Base-by-base conservation (phyloP, 1,140 invertebrate species). In the Nebria ingens region DNA sequence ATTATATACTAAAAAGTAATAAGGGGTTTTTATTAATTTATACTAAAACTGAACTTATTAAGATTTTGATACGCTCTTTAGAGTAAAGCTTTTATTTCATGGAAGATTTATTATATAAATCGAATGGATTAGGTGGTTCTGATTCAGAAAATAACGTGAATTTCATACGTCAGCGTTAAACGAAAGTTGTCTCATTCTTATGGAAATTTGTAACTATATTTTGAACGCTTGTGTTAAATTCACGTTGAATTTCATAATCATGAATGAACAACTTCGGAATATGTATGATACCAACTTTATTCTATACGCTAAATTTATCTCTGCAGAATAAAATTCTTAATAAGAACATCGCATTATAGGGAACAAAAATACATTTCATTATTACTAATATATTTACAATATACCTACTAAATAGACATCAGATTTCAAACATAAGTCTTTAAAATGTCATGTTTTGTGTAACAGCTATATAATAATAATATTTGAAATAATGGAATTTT, bases 311-410 rank as follows among this genome's bases (percentile, higher is more conserved):
- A 45, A 45, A 45, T 45, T 45, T 45, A 45, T 45, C 40, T 45
- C 40, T 45, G 40, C 40, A 45, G 40, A 45, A 55, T 53, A 58
- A 40, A 58, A 53, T 51, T 38, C 52, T 51, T 57, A 52, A 54
- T 55, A 58, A 45, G 54, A 53, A 56, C 54, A 56, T 56, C 54
- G 53, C 53, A 51, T 53, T 54, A 53, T 62, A 60, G 60, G 58
- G 56, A 60, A 62, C 58, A 62, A 62, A 60, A 62, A 59, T 63
- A 64, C 58, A 63, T 63, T 60, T 59, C 59, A 59, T 63, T 59
- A 58, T n/a, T 54, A 61, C 58, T 59, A 63, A 57, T 59, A 58
- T 61, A 61, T 63, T 61, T 63, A 59, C 56, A 61, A 58, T 59
- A 59, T 52, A 63, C 59, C 59, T 61, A 61, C 59, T 57, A 59